phyloP scores from a whole-genome alignment of 2,113 vertebrate genomes.

The Seriola aureovittata region DNA sequence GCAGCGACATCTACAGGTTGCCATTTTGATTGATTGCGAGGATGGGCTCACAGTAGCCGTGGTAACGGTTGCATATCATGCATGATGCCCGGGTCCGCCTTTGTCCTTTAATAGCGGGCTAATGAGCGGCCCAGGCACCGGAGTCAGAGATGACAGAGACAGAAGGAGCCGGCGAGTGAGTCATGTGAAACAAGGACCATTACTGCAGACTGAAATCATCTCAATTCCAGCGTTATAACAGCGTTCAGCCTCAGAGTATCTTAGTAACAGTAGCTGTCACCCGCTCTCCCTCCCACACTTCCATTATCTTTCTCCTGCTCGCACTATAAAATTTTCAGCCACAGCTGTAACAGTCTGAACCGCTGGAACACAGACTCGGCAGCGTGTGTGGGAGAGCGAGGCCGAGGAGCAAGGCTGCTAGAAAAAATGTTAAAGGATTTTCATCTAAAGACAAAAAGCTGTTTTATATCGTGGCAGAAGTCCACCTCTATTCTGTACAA shows the following conservation, averaged over 20 bases:
- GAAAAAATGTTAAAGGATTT: slow-evolving; percentile 10
- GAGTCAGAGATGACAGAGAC: slow-evolving; percentile 33
- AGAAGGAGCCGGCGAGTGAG: slow-evolving; percentile 3
- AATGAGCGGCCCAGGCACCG: slow-evolving; percentile 32
- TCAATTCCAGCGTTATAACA: slow-evolving; percentile 28
- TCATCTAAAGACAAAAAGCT: not conserved
- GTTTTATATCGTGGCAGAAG: not conserved
- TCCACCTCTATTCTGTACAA: not conserved
- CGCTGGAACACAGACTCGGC: slow-evolving; percentile 10
- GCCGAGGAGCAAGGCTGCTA: not conserved
- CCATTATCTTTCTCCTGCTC: slow-evolving; percentile 39
- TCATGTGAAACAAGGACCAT: slow-evolving; percentile 31
- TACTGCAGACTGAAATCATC: slow-evolving; percentile 41
- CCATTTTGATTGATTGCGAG: slow-evolving; percentile 37
- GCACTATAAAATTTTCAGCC: slow-evolving; percentile 30
- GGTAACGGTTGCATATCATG: slow-evolving; percentile 44
- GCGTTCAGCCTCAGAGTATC: slow-evolving; percentile 30
- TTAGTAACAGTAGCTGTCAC: slow-evolving; percentile 31
- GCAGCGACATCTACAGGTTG: slow-evolving; percentile 59
- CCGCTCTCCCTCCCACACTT: slow-evolving; percentile 20
- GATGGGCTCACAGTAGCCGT: slow-evolving; percentile 40
- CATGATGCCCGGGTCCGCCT: not conserved
- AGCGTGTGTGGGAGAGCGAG: slow-evolving; percentile 38
- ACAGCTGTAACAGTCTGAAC: slow-evolving; percentile 18
- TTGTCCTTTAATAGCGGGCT: slow-evolving; percentile 51